A percentile compares a stretch with the other conserved stretches of the same genome.
Conservation (phyloP, 2,797 vertebrate species). For the Mastacembelus armatus region DNA sequence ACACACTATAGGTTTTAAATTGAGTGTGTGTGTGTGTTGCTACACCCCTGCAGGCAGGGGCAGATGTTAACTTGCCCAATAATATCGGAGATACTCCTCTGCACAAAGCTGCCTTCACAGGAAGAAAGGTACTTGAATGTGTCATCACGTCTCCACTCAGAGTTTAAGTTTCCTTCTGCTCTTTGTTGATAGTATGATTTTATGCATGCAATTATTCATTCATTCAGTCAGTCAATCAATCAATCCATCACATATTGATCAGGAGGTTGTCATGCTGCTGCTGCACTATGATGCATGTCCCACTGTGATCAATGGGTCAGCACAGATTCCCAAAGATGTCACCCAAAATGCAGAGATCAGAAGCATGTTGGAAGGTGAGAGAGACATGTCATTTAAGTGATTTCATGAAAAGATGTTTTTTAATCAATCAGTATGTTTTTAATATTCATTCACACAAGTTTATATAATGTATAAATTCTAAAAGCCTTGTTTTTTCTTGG, state of each 20-base stretch:
- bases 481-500: background rate
- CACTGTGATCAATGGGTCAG: conserved; percentile 92
- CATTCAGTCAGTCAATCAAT: conserved; percentile 40
- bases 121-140: conserved; percentile 88
- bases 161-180: conserved; percentile 5
- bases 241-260: conserved; percentile 68
- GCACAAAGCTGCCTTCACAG: conserved; percentile 96
- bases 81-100: conserved; percentile 94
- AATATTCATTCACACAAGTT: background rate
- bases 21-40: conserved; percentile 6
- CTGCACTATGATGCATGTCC: conserved; percentile 90
- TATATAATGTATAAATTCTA: background rate
- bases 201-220: conserved; percentile 73
- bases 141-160: background rate
- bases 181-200: conserved; percentile 33
- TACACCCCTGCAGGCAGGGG: conserved; percentile 86
- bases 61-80: conserved; percentile 91
- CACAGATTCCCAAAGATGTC: conserved; percentile 94
- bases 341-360: conserved; percentile 92
- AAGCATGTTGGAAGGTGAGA: conserved; percentile 94
- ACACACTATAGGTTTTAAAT: too few species aligned
- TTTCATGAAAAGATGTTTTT: conserved; percentile 5
- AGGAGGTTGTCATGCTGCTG: conserved; percentile 97
- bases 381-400: conserved; percentile 15
- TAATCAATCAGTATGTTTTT: background rate